Evolutionary conservation across 2,797 vertebrate genomes (phyloP), one percentile per base, ranked within the genome.

Genomic region (Lycodopsis pacificus): DNA sequence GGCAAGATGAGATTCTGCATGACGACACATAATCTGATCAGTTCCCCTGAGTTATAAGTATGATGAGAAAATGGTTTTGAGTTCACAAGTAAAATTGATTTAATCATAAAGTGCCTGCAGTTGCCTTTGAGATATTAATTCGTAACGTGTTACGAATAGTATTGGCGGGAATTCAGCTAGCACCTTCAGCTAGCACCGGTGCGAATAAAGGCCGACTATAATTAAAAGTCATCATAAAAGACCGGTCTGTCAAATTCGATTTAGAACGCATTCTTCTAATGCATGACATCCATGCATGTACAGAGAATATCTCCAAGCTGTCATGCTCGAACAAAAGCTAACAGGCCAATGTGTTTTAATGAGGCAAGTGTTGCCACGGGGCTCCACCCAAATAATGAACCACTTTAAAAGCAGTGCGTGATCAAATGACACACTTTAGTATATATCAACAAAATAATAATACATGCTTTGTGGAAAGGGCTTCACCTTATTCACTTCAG

Each of bases 371-470:
- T 66, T 58, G 77, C 85, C 86, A 79, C 58, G 10, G 76, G 85
- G 76, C 68, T 57, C 68, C 13, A 17, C 0, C 10, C 42, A 80
- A 84, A 84, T 88, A 91, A 88, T 84, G 63, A 88, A 84, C 69
- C 72, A 79, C 79, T 89, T 88, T 74, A 77, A 84, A 88, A 82
- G 83, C 88, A 63, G 68, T 62, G 46, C 76, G 62, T 75, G 73
- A 65, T 82, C 42, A 71, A 91, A 86, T 79, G 61, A 86, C 66
- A 73, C 71, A 69, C 68, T 14, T 20, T 67, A 66, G 66, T 20
- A 20, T 71, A 70, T 36, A 70, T 61, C 59, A 83, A 74, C 76
- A 79, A 79, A 80, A 83, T 58, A 77, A 77, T 54, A 85, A 85
- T 79, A 78, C 75, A 73, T 34, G 68, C 14, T 4, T 49, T 65